These are phyloP conservation scores for Eledona agricola DNA, from an alignment of 2,888 invertebrate genomes.

Conservation along the genomic window DNA sequence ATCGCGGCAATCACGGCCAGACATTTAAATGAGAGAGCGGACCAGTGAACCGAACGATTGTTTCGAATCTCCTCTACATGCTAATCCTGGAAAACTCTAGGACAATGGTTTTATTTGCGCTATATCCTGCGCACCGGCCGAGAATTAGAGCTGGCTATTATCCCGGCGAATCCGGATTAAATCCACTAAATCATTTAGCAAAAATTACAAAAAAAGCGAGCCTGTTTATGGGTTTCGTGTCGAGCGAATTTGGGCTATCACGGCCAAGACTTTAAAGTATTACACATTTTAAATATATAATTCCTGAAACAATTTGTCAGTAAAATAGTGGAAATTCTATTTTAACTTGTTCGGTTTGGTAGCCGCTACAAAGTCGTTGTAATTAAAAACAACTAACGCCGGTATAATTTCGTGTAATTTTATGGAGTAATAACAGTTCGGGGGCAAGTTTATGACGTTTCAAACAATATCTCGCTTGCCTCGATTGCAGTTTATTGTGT, in stretches of 20 bases:
- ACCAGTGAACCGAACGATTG: slow-evolving; percentile 50
- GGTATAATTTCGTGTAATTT: too few relatives aligned
- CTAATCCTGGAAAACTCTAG: slow-evolving; percentile 57
- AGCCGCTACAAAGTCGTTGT: too few relatives aligned
- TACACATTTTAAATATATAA: too few relatives aligned
- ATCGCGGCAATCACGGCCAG: slow-evolving; percentile 45
- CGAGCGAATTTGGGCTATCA: slow-evolving; percentile 1
- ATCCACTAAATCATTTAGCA: slow-evolving; percentile 51
- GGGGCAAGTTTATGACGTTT: too few relatives aligned
- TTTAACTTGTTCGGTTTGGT: too few relatives aligned
- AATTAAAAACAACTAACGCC: too few relatives aligned
- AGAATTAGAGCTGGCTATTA: slow-evolving; percentile 51
- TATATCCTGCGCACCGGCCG: slow-evolving; percentile 48
- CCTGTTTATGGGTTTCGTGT: not conserved
- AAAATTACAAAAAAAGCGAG: slow-evolving; percentile 40
- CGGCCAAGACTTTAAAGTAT: too few relatives aligned
- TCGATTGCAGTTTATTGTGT: too few relatives aligned
- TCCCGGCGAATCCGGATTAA: slow-evolving; percentile 48
- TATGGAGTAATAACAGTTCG: too few relatives aligned
- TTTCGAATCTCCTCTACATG: slow-evolving; percentile 53
- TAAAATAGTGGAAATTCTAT: too few relatives aligned
- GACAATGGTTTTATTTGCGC: slow-evolving; percentile 57
- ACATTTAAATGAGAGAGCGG: slow-evolving; percentile 43
- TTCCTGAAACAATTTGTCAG: too few relatives aligned
- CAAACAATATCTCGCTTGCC: too few relatives aligned